phyloP scores from a whole-genome alignment of 2,797 vertebrate species.

The Chaetodon trifasciatus region DNA sequence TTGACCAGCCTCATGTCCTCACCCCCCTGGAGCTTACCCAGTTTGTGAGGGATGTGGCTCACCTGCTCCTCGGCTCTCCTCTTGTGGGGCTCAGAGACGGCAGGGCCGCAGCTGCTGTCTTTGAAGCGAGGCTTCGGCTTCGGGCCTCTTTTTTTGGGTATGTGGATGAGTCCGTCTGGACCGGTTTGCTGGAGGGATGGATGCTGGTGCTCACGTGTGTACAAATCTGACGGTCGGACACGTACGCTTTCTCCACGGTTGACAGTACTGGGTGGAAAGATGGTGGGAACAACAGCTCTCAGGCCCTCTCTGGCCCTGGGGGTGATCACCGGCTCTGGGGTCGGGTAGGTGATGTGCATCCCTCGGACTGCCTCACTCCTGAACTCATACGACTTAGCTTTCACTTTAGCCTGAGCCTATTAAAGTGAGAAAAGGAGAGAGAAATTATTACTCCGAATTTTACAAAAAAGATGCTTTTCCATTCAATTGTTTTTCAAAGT shows the following conservation, averaged over 20 bases:
- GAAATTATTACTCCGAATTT: not conserved
- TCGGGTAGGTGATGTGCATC: constrained; percentile 90
- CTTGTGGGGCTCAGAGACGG: constrained; percentile 79
- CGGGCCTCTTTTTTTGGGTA: constrained; percentile 91
- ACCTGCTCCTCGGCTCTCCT: constrained; percentile 86
- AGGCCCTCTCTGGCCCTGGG: constrained; percentile 94
- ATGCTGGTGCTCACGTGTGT: constrained; percentile 63
- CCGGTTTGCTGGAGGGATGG: constrained; percentile 66
- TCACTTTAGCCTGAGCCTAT: constrained; percentile 94
- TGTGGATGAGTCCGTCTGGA: constrained; percentile 64
- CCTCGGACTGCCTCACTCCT: constrained; percentile 90
- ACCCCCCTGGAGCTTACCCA: constrained; percentile 76
- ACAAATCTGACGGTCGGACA: constrained; percentile 83
- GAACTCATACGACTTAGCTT: constrained; percentile 95
- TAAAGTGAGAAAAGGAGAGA: constrained; percentile 31
- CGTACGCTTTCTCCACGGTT: constrained; percentile 87
- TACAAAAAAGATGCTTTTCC: no score
- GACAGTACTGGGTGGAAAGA: constrained; percentile 89
- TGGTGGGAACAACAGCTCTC: constrained; percentile 91
- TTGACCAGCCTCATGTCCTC: constrained; percentile 72
- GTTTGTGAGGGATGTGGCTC: constrained; percentile 76
- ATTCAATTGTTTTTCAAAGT: no score
- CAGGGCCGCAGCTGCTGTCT: constrained; percentile 75
- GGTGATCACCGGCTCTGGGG: constrained; percentile 88
- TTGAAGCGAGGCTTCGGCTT: constrained; percentile 91